phyloP scores from a whole-genome alignment of 2,888 invertebrate species.

The Holacanthella duospinosa region DNA sequence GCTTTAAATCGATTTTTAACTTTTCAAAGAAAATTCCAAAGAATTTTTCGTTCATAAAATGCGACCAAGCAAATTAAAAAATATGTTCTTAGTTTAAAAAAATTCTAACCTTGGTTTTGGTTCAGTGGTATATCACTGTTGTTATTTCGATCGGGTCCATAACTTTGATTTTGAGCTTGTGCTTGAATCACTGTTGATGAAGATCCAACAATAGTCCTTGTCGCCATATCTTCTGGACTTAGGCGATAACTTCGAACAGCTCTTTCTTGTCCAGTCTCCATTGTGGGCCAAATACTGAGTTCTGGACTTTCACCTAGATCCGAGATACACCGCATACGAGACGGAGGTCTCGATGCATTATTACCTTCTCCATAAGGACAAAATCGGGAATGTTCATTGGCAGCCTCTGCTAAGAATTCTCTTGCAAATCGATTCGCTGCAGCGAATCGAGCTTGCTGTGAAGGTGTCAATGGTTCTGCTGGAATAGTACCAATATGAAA shows the following conservation, averaged over 20 bases:
- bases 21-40: too few relatives aligned
- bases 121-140: neutral
- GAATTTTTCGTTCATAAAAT: too few relatives aligned
- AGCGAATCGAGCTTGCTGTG: neutral
- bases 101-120: too few relatives aligned
- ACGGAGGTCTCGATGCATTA: constrained; percentile 26
- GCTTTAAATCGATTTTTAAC: too few relatives aligned
- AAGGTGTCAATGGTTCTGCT: neutral
- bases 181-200: neutral
- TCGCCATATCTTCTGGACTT: neutral
- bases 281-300: constrained; percentile 31
- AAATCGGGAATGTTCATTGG: constrained; percentile 30
- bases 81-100: too few relatives aligned
- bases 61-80: too few relatives aligned
- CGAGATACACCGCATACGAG: constrained; percentile 31
- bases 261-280: constrained; percentile 27
- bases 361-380: constrained; percentile 30
- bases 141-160: neutral
- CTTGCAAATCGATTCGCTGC: constrained; percentile 18
- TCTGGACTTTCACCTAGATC: constrained; percentile 29
- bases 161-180: too few relatives aligned
- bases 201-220: neutral
- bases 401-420: constrained; percentile 25
- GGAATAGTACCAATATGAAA: neutral
- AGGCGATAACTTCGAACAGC: constrained; percentile 25